Base-by-base conservation (phyloP, 2,113 vertebrate genomes). In the Kryptolebias marmoratus region DNA sequence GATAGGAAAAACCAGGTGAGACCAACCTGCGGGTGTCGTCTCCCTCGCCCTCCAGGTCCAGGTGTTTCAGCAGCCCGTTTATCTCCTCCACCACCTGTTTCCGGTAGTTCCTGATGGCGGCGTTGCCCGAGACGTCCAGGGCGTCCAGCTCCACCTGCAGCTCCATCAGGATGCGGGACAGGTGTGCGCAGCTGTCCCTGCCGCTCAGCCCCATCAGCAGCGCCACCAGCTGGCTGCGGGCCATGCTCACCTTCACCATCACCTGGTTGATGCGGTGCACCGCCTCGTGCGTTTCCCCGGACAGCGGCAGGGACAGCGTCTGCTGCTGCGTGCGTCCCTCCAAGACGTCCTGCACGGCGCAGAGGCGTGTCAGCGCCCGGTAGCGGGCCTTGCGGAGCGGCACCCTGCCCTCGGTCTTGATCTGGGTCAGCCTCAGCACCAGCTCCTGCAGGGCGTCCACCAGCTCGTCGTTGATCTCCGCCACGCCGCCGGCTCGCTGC, bases 21-120 rank as follows among this genome's bases (percentile, higher is more conserved):
- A 14, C 72, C 31, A 70, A 94, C 94, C 94, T 93, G 0, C 92
- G 90, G 0, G 95, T 94, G 66, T 93, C 93, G 45, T 96, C 94
- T 9, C 96, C 96, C 85, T 97, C 98, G 58, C 95, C 97, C 70
- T 98, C 98, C 77, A 97, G 89, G 79, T 99, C 98, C 80, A 99
- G 89, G 32, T 97, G 97, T 57, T 95, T 97, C 60, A 97, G 90
- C 58, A 99, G 89, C 18, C 94, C 95, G 83, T 98, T 97, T 75
- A 99, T 98, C 83, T 98, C 97, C 81, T 98, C 96, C 64, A 99
- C 97, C 0, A 98, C 97, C 85, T 96, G 97, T 66, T 96, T 96
- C 32, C 98, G 93, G 86, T 98, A 98, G 64, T 98, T 98, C 22
- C 97, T 93, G 80, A 98, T 95, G 1, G 96, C 96, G 0, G 94